Conservation (phyloP, 2,888 invertebrate genomes). For the Hanleya hanleyi region DNA sequence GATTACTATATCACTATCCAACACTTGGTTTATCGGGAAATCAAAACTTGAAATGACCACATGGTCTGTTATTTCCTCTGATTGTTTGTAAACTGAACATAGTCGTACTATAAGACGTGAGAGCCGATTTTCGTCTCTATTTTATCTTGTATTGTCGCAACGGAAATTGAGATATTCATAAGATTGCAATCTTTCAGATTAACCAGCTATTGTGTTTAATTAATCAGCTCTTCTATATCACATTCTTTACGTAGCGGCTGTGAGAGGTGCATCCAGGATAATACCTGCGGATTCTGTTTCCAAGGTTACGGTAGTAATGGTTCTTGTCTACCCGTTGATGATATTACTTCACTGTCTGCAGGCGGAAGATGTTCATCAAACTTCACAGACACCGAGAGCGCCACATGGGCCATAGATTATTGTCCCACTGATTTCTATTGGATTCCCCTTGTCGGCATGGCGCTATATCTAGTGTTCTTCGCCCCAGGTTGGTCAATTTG, state of each 20-base stretch:
- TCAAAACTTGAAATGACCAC: too few species aligned
- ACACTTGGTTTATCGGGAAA: too few species aligned
- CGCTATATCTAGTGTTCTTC: slow-evolving; percentile 72
- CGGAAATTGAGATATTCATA: too few species aligned
- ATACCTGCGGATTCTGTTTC: not conserved
- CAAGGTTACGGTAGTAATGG: not conserved
- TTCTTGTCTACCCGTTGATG: not conserved
- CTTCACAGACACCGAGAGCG: not conserved
- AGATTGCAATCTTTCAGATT: not conserved
- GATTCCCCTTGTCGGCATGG: slow-evolving; percentile 71
- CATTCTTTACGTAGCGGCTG: not conserved
- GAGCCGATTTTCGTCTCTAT: too few species aligned
- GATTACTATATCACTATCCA: too few species aligned
- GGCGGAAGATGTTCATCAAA: not conserved
- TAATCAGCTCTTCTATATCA: not conserved
- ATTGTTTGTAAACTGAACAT: too few species aligned
- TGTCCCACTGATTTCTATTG: slow-evolving; percentile 70
- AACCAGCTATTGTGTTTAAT: not conserved
- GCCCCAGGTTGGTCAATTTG: slow-evolving; percentile 66
- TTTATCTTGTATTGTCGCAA: too few species aligned
- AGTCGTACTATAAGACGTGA: too few species aligned
- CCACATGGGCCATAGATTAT: slow-evolving; percentile 63
- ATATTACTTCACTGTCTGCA: not conserved
- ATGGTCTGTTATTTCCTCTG: too few species aligned
- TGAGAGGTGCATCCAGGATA: not conserved